phyloP scores from a whole-genome alignment of 2,888 invertebrate genomes.

The Thyatira batis region DNA sequence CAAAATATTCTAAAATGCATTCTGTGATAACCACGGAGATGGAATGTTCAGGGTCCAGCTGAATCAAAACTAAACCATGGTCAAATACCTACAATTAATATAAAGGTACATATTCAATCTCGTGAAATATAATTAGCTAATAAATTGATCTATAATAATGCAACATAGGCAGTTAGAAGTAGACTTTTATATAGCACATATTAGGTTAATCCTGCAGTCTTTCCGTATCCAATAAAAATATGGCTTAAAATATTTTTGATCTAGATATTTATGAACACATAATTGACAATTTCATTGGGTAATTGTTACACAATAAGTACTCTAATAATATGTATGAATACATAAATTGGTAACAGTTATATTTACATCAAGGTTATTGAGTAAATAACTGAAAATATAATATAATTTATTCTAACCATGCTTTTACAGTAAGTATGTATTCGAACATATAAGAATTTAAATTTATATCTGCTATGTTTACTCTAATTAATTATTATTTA shows the following conservation, averaged over 20 bases:
- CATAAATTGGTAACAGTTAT: neutral
- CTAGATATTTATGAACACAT: neutral
- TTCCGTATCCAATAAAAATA: neutral
- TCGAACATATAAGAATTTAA: neutral
- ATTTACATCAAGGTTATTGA: neutral
- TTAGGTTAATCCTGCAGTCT: neutral
- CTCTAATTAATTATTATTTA: neutral
- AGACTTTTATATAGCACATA: too few relatives aligned
- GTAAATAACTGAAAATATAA: neutral
- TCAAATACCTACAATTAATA: neutral
- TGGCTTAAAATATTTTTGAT: neutral
- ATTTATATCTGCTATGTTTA: neutral
- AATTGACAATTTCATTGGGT: neutral
- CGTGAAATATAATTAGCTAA: neutral
- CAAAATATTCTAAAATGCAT: constrained; percentile 5
- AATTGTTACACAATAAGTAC: neutral
- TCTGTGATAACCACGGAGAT: neutral
- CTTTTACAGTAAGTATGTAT: too few relatives aligned
- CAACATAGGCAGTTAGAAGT: too few relatives aligned
- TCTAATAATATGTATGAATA: neutral
- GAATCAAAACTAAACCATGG: neutral
- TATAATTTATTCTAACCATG: too few relatives aligned
- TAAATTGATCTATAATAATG: too few relatives aligned
- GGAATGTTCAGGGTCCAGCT: neutral
- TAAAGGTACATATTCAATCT: neutral